Percentiles rank a stretch among this genome's conserved stretches.
Evolutionary conservation across 2,113 vertebrate genomes (phyloP).

Genomic region (Hoplias malabaricus): DNA sequence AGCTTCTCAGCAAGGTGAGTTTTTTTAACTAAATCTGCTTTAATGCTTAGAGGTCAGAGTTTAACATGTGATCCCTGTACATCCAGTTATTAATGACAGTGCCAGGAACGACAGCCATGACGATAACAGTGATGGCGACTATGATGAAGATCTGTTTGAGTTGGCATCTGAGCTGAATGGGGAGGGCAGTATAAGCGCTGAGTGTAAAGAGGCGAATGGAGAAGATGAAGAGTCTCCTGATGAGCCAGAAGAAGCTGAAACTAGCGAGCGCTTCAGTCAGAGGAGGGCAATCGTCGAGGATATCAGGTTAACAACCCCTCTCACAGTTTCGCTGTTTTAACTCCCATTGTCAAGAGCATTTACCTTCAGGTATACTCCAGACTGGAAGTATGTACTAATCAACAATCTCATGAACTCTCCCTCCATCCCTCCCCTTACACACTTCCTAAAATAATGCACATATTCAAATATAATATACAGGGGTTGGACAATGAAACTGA

Average conservation of each 20-base stretch:
- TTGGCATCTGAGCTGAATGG: constrained; percentile 44
- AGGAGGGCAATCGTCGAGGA: constrained; percentile 68
- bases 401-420: no score
- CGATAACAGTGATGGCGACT: constrained; percentile 46
- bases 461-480: no score
- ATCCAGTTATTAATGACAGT: constrained; percentile 44
- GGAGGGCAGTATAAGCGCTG: constrained; percentile 32
- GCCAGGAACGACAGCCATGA: constrained; percentile 10
- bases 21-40: neutral
- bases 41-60: neutral
- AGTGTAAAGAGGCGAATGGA: constrained; percentile 32
- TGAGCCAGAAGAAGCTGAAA: constrained; percentile 24
- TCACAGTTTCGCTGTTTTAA: neutral
- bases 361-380: no score
- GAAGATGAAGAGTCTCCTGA: neutral
- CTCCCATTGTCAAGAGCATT: neutral
- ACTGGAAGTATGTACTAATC: no score
- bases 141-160: constrained; percentile 66
- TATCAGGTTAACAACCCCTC: constrained; percentile 70
- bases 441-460: no score
- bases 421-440: no score
- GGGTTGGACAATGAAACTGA: no score
- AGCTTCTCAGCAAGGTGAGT: constrained; percentile 53
- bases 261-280: constrained; percentile 28
- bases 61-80: neutral